phyloP scores from a whole-genome alignment of 2,888 invertebrate genomes.

The Spisula subtruncata region DNA sequence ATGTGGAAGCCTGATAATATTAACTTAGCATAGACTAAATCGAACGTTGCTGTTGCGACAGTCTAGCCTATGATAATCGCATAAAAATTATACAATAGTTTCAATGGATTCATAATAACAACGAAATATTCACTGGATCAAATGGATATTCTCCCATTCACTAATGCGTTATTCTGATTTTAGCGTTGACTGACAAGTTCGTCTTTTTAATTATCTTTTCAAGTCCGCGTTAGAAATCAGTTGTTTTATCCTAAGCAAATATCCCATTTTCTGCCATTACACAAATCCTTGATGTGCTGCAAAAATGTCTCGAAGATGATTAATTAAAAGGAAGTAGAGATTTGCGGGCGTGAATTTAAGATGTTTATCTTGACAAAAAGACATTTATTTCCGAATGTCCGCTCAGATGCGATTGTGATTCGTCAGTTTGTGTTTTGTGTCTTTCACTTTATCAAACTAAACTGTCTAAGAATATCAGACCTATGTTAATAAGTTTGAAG shows the following conservation, averaged over 20 bases:
- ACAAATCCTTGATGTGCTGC: background rate
- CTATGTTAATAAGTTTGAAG: too few species aligned
- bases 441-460: too few species aligned
- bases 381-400: slow-evolving; percentile 10
- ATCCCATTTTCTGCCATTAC: background rate
- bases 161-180: background rate
- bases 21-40: background rate
- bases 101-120: background rate
- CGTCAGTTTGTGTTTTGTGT: background rate
- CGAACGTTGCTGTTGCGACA: too few species aligned
- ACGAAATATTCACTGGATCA: too few species aligned
- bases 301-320: background rate
- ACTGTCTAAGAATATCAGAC: too few species aligned
- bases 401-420: background rate
- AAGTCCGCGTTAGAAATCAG: background rate
- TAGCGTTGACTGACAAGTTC: background rate
- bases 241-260: background rate
- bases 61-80: too few species aligned
- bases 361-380: background rate
- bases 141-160: background rate
- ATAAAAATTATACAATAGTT: background rate
- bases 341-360: background rate
- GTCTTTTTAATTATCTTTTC: background rate
- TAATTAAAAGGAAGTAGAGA: slow-evolving; percentile 17
- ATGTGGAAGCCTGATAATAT: background rate